Base-by-base conservation (phyloP, 2,888 invertebrate species). In the Philereme vetulata region DNA sequence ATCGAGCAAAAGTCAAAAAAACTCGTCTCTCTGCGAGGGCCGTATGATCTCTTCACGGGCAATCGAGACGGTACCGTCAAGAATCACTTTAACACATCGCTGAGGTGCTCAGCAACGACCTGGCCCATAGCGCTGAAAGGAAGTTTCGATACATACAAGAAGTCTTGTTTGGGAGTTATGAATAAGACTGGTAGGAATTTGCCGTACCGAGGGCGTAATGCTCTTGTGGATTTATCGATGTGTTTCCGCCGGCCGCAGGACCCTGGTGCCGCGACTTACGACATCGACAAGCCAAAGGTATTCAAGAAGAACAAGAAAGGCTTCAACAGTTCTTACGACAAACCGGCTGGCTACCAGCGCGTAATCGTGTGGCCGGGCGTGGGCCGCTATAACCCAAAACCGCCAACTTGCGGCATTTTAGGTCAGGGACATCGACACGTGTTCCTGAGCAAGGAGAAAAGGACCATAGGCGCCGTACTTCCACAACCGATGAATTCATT, bases 251-350 rank as follows among this genome's bases (percentile, higher is more conserved):
- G 88, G 51, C 88, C 93, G 0, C 70, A 80, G 0, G 90, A 92
- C 0, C 94, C 94, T 0, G 93, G 94, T 0, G 93, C 94, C 0
- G 88, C 88, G 0, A 73, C 82, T 55, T 93, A 93, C 64, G 74
- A 81, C 32, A 60, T 82, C 4, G 72, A 73, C 11, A 72, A 75
- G 34, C 73, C 75, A 0, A 80, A 66, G 53, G 66, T 68, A 3
- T 86, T 87, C 54, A 72, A 68, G 40, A 70, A 85, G 61, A 76
- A 82, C 64, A 81, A 71, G 52, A 54, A 66, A 5, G 84, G 81
- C 0, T 92, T 91, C 56, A 87, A 90, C 66, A 90, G 88, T 60
- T 84, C 85, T 7, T 86, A 87, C 61, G 86, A 88, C 60, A 83
- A 77, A 49, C 81, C 85, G 0, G 87, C 83, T 0, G 87, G 88